These are phyloP conservation scores for Salvelinus namaycush DNA, from an alignment of 2,113 vertebrate species.

Conservation along the genomic window DNA sequence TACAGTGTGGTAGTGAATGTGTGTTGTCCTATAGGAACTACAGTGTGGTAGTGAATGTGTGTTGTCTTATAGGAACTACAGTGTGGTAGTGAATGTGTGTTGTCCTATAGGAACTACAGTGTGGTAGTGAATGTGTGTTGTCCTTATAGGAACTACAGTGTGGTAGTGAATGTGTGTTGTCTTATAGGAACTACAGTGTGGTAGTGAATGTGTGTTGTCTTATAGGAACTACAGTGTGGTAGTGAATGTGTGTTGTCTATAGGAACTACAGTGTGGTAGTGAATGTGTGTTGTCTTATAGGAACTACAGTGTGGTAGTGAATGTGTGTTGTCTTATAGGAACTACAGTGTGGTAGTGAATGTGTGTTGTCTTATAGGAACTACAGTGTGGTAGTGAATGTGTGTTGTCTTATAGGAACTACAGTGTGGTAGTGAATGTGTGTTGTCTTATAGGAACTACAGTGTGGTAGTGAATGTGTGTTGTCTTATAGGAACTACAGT, in stretches of 20 bases:
- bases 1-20: too few species aligned
- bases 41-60: too few species aligned
- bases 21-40: too few species aligned
- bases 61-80: not conserved
- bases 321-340: not conserved
- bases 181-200: conserved; percentile 87
- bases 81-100: not conserved
- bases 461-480: too few species aligned
- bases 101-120: conserved; percentile 51
- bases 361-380: conserved; percentile 65
- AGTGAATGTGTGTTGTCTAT: not conserved
- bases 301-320: not conserved
- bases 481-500: too few species aligned
- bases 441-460: conserved; percentile 71
- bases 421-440: not conserved
- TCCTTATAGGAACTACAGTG: not conserved
- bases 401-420: not conserved
- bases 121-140: conserved; percentile 2
- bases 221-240: not conserved
- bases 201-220: conserved; percentile 47
- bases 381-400: conserved; percentile 83
- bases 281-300: too few species aligned
- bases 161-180: not conserved
- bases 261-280: conserved; percentile 92
- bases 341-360: not conserved